Conservation (phyloP, 2,113 vertebrate species). For the Dissostichus mawsoni region DNA sequence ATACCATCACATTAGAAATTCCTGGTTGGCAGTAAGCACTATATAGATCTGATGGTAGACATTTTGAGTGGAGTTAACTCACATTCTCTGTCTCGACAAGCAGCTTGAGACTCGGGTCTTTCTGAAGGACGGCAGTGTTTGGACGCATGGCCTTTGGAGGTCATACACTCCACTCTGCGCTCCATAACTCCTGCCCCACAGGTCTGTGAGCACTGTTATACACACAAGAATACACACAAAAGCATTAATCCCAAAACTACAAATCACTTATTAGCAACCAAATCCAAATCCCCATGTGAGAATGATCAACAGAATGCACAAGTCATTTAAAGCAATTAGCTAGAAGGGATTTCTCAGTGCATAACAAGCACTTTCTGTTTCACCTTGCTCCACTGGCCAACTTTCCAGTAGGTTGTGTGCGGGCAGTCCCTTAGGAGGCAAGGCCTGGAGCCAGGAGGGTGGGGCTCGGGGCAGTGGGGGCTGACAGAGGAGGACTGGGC, state of each 20-base stretch:
- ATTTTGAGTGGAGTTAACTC: constrained; percentile 64
- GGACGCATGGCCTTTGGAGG: constrained; percentile 83
- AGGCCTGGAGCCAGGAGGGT: constrained; percentile 75
- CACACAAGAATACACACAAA: constrained; percentile 22
- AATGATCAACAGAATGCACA: constrained; percentile 14
- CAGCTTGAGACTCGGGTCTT: constrained; percentile 87
- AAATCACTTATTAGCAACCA: constrained; percentile 8
- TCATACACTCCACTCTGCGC: constrained; percentile 88
- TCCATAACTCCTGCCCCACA: constrained; percentile 90
- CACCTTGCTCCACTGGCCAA: constrained; percentile 89
- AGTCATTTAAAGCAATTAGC: constrained; percentile 33
- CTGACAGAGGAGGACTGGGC: constrained; percentile 58
- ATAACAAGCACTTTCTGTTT: constrained; percentile 20
- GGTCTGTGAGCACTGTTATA: constrained; percentile 90
- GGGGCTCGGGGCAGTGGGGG: constrained; percentile 80
- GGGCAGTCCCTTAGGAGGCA: constrained; percentile 86
- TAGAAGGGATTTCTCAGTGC: constrained; percentile 10
- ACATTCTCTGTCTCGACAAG: constrained; percentile 90
- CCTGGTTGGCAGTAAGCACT: constrained; percentile 20
- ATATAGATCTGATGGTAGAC: background rate
- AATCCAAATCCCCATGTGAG: constrained; percentile 31
- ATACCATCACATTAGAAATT: constrained; percentile 44
- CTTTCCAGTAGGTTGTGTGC: constrained; percentile 86
- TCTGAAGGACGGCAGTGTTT: constrained; percentile 86
- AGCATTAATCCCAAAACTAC: background rate